Evolutionary conservation across 2,113 vertebrate genomes (phyloP).

Genomic region (Brachirus orientalis): DNA sequence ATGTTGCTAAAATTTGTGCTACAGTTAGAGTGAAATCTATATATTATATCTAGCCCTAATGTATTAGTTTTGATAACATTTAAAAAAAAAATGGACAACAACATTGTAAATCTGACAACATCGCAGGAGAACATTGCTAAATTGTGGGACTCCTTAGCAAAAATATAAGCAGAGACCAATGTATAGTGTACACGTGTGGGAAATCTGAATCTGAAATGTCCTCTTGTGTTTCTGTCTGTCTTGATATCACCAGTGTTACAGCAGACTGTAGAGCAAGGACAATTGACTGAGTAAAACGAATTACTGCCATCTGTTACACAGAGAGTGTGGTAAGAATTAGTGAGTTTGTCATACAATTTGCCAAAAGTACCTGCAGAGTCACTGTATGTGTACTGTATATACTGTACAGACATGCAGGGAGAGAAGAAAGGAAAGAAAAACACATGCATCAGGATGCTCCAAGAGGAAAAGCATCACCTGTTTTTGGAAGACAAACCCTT

Average conservation of each 20-base stretch:
- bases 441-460: conserved; percentile 60
- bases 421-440: conserved; percentile 32
- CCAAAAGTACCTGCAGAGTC: conserved; percentile 23
- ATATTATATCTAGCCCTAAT: neutral
- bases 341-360: conserved; percentile 16
- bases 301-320: neutral
- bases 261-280: neutral
- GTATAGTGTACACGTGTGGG: neutral
- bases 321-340: conserved; percentile 13
- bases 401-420: conserved; percentile 54
- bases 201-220: conserved; percentile 9
- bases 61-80: neutral
- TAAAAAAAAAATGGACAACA: no score
- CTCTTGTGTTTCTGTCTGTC: conserved; percentile 47
- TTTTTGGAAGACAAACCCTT: conserved; percentile 35
- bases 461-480: conserved; percentile 20
- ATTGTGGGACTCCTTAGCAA: no score
- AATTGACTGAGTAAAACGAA: neutral
- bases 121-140: no score
- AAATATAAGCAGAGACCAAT: no score
- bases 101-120: no score
- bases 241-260: conserved; percentile 19
- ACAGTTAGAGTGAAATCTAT: neutral
- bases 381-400: conserved; percentile 16
- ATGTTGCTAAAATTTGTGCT: neutral